phyloP scores from a whole-genome alignment of 1,140 invertebrate species.

The Pachypsylla venusta region DNA sequence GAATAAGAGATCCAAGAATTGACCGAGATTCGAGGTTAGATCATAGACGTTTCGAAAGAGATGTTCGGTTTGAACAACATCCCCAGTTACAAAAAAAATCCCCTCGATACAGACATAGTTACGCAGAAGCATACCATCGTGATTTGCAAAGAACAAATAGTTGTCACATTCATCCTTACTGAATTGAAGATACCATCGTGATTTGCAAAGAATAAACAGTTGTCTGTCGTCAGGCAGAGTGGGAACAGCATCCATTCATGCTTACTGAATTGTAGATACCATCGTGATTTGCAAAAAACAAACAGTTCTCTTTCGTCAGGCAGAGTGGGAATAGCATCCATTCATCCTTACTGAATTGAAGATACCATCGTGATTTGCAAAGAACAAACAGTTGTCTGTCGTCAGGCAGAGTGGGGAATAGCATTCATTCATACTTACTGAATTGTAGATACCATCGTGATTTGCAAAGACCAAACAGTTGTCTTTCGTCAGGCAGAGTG shows the following conservation, averaged over 20 bases:
- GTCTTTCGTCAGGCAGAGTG: too few relatives aligned
- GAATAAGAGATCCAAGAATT: neutral
- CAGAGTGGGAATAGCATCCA: too few relatives aligned
- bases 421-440: slow-evolving; percentile 38
- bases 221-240: slow-evolving; percentile 29
- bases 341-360: slow-evolving; percentile 35
- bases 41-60: neutral
- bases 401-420: slow-evolving; percentile 33
- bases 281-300: too few relatives aligned
- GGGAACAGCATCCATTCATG: slow-evolving; percentile 36
- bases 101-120: slow-evolving; percentile 38
- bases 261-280: slow-evolving; percentile 29
- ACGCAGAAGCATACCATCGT: slow-evolving; percentile 33
- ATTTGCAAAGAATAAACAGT: slow-evolving; percentile 22
- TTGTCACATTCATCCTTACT: slow-evolving; percentile 34
- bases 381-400: slow-evolving; percentile 22
- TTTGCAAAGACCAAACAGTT: too few relatives aligned
- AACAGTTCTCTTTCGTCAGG: too few relatives aligned
- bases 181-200: slow-evolving; percentile 11
- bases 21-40: neutral
- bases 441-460: too few relatives aligned
- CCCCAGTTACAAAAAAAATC: slow-evolving; percentile 12
- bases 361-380: slow-evolving; percentile 21
- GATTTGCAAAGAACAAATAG: slow-evolving; percentile 22
- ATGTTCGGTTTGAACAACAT: neutral